Evolutionary conservation across 1,140 invertebrate species (phyloP).

Genomic region (Drosophila ohnishii): DNA sequence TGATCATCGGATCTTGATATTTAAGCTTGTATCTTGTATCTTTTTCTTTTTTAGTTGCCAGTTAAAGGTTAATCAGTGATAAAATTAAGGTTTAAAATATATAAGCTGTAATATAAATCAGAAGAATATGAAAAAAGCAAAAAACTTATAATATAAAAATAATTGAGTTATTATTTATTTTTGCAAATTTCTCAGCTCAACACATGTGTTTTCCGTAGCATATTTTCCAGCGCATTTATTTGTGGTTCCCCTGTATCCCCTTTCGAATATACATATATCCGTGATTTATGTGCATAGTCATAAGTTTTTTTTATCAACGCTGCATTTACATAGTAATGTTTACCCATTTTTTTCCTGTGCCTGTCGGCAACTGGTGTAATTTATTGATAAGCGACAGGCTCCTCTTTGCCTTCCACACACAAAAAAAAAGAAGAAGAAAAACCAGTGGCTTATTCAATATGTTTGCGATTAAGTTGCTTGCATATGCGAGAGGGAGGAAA

Average conservation of each 20-base stretch:
- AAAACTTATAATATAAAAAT: too few relatives aligned
- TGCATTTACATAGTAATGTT: conserved; percentile 73
- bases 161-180: not conserved
- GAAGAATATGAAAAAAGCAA: too few relatives aligned
- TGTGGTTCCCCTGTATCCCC: conserved; percentile 1
- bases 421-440: not conserved
- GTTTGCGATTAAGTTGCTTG: conserved; percentile 63
- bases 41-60: too few relatives aligned
- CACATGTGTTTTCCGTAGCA: conserved; percentile 10
- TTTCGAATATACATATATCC: not conserved
- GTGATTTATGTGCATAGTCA: conserved; percentile 66
- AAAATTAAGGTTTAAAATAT: too few relatives aligned
- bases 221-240: conserved; percentile 3
- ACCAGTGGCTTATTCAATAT: conserved; percentile 59
- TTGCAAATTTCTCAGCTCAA: not conserved
- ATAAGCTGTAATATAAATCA: too few relatives aligned
- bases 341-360: conserved; percentile 27
- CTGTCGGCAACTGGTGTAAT: conserved; percentile 51
- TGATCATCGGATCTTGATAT: not conserved
- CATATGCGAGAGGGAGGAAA: conserved; percentile 23
- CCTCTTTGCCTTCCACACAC: conserved; percentile 1
- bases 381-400: conserved; percentile 66
- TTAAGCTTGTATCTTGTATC: too few relatives aligned
- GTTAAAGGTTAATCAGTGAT: too few relatives aligned
- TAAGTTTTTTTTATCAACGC: conserved; percentile 60